Base-by-base conservation (phyloP, 2,797 vertebrate species). In the Sebastes trivittatus region DNA sequence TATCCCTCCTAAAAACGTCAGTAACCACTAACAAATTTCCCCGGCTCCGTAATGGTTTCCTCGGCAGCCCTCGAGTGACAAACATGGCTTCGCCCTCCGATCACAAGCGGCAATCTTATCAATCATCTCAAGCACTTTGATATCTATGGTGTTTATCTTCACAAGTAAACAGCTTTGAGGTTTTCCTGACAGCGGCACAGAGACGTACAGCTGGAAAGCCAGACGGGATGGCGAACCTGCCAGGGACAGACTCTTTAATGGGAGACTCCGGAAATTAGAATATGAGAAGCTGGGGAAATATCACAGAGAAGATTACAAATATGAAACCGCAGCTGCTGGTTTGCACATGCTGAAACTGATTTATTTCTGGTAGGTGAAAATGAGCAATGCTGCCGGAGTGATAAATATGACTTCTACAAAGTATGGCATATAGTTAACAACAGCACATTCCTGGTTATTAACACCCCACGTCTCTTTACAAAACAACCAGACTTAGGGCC, bases 111-210 rank as follows among this genome's bases (percentile, higher is more conserved):
- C 72, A 70, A 90, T 91, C 82, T 82, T 72, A 85, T 89, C 92
- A 88, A 86, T 93, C 90, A 88, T 87, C 81, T 83, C 42, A 4
- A 82, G 75, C 86, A 76, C 80, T 88, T 78, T 82, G 85, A 90
- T 88, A 93, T 88, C 76, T 49, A 46, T 61, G 81, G 60, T 82
- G 73, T 90, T 89, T 83, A 88, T 89, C 68, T 75, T 64, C 78
- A 62, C 66, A 16, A 81, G 83, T 86, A 82, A 90, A 90, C 82
- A 82, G 85, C 89, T 91, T 64, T 80, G 87, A 93, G 90, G 61
- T 65, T 88, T 80, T 72, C 68, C 32, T 9, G 7, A 64, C 85
- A 59, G 82, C 88, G 66, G 68, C 72, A 61, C 36, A 76, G 76
- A 80, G 79, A 49, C 25, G 20, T 78, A 11, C 80, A 87, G 78